A percentile compares a stretch with the other conserved stretches of the same genome.
These are phyloP conservation scores for Micromussa lordhowensis DNA, from an alignment of 92 coral and sea anemone genomes.

Conservation along the genomic window DNA sequence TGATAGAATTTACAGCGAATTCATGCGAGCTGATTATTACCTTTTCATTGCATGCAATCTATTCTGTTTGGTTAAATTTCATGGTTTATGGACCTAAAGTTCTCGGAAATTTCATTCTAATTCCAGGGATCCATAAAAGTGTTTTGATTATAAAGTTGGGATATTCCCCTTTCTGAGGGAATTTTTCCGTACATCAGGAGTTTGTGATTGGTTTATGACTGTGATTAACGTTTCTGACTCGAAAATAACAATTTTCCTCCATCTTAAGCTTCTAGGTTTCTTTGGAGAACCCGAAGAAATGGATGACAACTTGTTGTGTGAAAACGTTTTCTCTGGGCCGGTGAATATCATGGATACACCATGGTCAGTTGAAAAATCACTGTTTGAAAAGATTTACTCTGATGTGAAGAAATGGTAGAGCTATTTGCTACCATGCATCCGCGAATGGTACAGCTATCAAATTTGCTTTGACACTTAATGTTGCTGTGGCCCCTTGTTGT, in stretches of 20 bases:
- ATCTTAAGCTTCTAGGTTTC: neutral
- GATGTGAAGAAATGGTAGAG: too few species aligned
- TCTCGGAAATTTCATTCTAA: constrained; percentile 37
- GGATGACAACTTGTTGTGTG: constrained; percentile 13
- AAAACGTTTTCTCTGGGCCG: neutral
- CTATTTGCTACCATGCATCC: too few species aligned
- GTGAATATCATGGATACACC: constrained; percentile 19
- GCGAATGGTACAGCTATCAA: too few species aligned
- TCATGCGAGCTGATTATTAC: too few species aligned
- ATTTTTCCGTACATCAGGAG: constrained; percentile 20
- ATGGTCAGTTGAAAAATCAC: constrained; percentile 36
- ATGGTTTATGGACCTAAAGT: neutral
- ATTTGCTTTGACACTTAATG: too few species aligned
- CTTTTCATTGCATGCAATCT: too few species aligned
- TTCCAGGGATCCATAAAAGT: neutral
- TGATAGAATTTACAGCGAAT: too few species aligned
- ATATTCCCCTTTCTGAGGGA: constrained; percentile 14
- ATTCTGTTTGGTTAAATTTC: neutral
- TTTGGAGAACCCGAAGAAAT: neutral
- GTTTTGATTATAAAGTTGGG: too few species aligned
- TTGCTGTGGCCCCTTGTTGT: too few species aligned
- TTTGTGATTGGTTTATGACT: constrained; percentile 25
- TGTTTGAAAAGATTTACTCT: constrained; percentile 21
- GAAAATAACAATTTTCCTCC: too few species aligned
- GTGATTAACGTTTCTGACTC: too few species aligned